Evolutionary conservation across 2,888 invertebrate species (phyloP).

Genomic region (Odontocolon sp.): DNA sequence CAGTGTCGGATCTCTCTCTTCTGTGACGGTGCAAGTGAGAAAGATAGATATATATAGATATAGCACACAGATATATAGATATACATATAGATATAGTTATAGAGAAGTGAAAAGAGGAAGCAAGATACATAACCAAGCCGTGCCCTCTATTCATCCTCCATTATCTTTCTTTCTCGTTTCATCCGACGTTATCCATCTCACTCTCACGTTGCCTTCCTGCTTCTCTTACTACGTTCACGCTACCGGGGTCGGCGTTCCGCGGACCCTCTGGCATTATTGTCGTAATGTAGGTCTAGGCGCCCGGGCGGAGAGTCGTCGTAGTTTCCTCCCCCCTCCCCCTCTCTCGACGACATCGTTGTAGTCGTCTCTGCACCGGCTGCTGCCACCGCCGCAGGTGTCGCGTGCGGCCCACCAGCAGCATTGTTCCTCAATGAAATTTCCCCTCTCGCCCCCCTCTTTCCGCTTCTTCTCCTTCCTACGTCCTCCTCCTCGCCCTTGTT

Average conservation of each 20-base stretch:
- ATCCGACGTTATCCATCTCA: constrained; percentile 8
- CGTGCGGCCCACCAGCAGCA: constrained; percentile 65
- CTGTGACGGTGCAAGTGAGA: constrained; percentile 64
- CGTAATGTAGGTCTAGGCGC: constrained; percentile 76
- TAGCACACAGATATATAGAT: constrained; percentile 8
- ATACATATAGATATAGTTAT: neutral
- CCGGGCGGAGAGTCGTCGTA: constrained; percentile 44
- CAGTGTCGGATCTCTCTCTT: constrained; percentile 73
- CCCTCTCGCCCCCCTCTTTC: constrained; percentile 21
- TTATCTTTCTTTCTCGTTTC: constrained; percentile 46
- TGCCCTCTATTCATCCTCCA: constrained; percentile 31
- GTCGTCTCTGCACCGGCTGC: constrained; percentile 52
- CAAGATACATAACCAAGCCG: constrained; percentile 10
- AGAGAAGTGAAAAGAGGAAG: constrained; percentile 19
- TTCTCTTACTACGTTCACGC: constrained; percentile 27
- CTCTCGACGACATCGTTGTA: neutral
- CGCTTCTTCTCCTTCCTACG: neutral
- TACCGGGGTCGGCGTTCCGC: constrained; percentile 40
- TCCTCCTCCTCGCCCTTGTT: neutral
- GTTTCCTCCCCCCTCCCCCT: constrained; percentile 10
- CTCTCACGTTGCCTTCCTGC: constrained; percentile 26
- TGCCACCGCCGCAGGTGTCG: constrained; percentile 70
- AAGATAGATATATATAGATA: constrained; percentile 10
- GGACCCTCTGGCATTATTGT: constrained; percentile 70
- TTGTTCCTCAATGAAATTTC: constrained; percentile 75